Evolutionary conservation across 2,113 vertebrate species (phyloP), one percentile per base, ranked within the genome.

Genomic region (Hemibagrus wyckioides): DNA sequence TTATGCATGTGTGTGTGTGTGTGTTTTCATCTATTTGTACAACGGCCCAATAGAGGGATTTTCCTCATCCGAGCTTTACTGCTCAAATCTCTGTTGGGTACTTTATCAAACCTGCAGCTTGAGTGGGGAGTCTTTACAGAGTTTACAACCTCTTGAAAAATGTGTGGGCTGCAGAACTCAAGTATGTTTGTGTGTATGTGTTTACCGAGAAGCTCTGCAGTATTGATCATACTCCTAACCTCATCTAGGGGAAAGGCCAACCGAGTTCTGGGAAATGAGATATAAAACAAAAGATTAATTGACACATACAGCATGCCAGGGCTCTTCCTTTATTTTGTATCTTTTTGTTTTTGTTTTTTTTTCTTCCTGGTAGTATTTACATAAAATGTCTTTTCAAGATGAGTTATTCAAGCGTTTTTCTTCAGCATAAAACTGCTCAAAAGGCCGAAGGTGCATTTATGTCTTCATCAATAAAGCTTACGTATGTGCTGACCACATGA

Each of bases 61-160:
- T 87, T 83, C 41, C 80, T 88, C 85, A 83, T 85, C 59, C 52
- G 61, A 39, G 44, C 69, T 85, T 85, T 85, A 82, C 67, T 83
- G 80, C 79, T 61, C 80, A 86, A 80, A 86, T 85, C 86, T 67
- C 87, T 56, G 80, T 82, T 87, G 86, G 77, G 84, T 76, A 83
- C 80, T 86, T 88, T 88, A 88, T 90, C 86, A 88, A 83, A 83
- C 84, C 86, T 79, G 81, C 86, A 86, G 89, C 84, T 86, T 90
- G 86, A 85, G 82, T 87, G 69, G 69, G 69, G 83, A 87, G 80
- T 79, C 71, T 48, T 87, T 90, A 85, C 80, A 36, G 80, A 88
- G 86, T 88, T 90, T 71, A 85, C 85, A 85, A 88, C 89, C 80
- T 88, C 80, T 86, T 90, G 80, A 90, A 88, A 82, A 56, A 81